phyloP scores from a whole-genome alignment of 2,797 vertebrate genomes.

The Galagoides demidoff region DNA sequence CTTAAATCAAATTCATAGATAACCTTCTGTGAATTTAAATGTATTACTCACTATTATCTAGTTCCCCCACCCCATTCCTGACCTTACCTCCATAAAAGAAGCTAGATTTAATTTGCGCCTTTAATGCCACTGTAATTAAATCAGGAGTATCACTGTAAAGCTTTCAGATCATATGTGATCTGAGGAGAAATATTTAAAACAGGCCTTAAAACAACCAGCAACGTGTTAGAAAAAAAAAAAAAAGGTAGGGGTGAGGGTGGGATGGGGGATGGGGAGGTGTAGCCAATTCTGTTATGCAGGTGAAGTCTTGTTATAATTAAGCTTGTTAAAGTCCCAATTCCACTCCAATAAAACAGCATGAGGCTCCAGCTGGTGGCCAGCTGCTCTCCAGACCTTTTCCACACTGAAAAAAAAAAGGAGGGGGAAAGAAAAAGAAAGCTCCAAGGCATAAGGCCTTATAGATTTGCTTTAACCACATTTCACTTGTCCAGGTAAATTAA shows the following conservation, averaged over 20 bases:
- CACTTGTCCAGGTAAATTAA: slow-evolving; percentile 59
- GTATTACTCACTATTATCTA: not conserved
- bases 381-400: slow-evolving; percentile 72
- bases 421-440: not conserved
- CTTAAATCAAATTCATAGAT: slow-evolving; percentile 56
- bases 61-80: not conserved
- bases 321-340: slow-evolving; percentile 74
- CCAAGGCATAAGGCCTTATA: not conserved
- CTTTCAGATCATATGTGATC: slow-evolving; percentile 58
- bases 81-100: slow-evolving; percentile 35
- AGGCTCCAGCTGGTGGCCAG: slow-evolving; percentile 76
- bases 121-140: slow-evolving; percentile 58
- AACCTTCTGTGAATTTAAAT: slow-evolving; percentile 16
- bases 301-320: slow-evolving; percentile 77
- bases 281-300: slow-evolving; percentile 57
- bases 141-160: slow-evolving; percentile 55
- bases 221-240: slow-evolving; percentile 5
- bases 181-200: slow-evolving; percentile 63
- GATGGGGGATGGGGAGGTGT: not conserved
- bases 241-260: accelerated
- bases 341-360: slow-evolving; percentile 65
- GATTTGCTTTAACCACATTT: slow-evolving; percentile 55
- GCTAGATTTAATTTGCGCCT: slow-evolving; percentile 58
- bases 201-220: slow-evolving; percentile 57
- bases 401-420: not conserved